A percentile compares a stretch with the other conserved stretches of the same genome.
phyloP scores from a whole-genome alignment of 2,797 vertebrate species.

The Channallabes apus region DNA sequence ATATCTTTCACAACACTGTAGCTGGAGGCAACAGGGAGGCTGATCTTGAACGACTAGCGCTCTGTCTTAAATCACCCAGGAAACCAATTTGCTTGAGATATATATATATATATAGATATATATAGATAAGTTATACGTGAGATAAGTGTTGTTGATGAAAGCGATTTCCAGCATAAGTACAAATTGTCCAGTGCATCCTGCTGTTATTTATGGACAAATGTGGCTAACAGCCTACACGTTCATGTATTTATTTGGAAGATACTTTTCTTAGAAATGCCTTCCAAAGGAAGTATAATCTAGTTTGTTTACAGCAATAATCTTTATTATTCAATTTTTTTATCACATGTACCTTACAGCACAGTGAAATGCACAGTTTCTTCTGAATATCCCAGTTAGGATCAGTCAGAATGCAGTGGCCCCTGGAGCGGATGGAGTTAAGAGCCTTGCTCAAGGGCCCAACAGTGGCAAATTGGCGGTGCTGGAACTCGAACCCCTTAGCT shows the following conservation, averaged over 20 bases:
- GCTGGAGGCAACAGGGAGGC: constrained; percentile 39
- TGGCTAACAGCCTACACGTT: background rate
- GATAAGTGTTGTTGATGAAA: constrained; percentile 18
- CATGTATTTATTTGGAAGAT: background rate
- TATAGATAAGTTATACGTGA: background rate
- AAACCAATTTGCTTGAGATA: constrained; percentile 23
- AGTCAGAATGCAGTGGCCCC: too few species aligned
- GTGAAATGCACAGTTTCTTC: too few species aligned
- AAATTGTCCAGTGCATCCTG: constrained; percentile 21
- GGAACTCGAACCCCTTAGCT: too few species aligned
- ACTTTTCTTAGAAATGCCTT: background rate
- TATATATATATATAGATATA: background rate
- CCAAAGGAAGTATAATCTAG: background rate
- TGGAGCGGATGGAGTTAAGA: too few species aligned
- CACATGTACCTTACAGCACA: too few species aligned
- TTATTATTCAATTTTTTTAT: too few species aligned
- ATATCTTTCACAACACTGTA: constrained; percentile 28
- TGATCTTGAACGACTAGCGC: constrained; percentile 47
- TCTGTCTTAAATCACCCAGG: constrained; percentile 38
- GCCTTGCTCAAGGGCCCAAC: too few species aligned
- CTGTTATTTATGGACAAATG: constrained; percentile 16
- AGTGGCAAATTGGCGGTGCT: too few species aligned
- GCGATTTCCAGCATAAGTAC: background rate
- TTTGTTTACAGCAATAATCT: background rate
- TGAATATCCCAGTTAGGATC: too few species aligned